These are phyloP conservation scores for Apis laboriosa DNA, from an alignment of 1,140 invertebrate species.

Conservation along the genomic window DNA sequence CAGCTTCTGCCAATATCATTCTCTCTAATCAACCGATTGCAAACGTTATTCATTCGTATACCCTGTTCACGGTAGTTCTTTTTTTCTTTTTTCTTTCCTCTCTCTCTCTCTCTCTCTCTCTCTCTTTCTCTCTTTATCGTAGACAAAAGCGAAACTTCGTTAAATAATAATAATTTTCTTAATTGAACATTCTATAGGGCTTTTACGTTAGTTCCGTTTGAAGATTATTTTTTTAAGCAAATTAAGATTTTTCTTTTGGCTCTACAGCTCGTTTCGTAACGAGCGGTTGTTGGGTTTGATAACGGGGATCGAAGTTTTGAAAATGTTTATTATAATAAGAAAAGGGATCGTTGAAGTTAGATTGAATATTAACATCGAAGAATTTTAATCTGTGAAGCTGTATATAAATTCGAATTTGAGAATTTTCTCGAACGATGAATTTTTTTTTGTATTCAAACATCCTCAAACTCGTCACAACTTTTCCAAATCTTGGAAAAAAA, in stretches of 20 bases:
- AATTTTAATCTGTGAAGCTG: no score
- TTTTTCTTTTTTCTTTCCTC: background rate
- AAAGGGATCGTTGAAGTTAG: no score
- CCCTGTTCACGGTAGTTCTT: background rate
- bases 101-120: no score
- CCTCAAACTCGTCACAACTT: no score
- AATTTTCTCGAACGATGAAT: background rate
- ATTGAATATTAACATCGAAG: no score
- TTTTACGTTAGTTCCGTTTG: background rate
- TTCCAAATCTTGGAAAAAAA: no score
- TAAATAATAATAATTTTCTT: slow-evolving; percentile 35
- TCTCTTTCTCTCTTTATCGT: no score
- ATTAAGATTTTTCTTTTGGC: background rate
- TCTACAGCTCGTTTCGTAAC: background rate
- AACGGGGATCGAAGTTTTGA: background rate
- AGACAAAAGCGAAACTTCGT: no score
- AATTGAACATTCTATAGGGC: background rate
- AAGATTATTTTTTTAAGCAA: background rate
- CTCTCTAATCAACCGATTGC: slow-evolving; percentile 24
- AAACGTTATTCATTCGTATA: background rate
- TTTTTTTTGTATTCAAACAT: no score
- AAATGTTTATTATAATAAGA: background rate
- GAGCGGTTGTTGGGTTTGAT: background rate
- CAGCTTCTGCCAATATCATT: slow-evolving; percentile 38
- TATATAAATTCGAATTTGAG: background rate